Evolutionary conservation across 2,113 vertebrate species (phyloP).

Genomic region (Corvus cornix): DNA sequence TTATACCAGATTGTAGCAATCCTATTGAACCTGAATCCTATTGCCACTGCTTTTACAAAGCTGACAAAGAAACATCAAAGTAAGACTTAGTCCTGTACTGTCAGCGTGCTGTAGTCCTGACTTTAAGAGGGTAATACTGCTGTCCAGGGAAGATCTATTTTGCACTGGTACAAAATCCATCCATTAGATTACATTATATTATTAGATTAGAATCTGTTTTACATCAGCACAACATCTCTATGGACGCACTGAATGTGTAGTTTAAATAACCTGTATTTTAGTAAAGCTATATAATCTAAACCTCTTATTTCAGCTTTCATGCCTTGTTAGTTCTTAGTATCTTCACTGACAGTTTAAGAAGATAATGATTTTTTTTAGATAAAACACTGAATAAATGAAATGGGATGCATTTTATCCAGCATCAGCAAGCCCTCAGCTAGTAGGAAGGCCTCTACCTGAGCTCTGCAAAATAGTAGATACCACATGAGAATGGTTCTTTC

Average conservation of each 20-base stretch:
- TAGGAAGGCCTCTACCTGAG: not conserved
- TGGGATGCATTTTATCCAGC: not conserved
- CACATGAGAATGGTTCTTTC: not conserved
- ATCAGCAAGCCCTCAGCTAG: not conserved
- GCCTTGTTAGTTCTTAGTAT: not conserved
- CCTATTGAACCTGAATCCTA: not conserved
- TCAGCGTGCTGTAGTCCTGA: not conserved
- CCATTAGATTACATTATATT: not conserved
- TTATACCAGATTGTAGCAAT: not conserved
- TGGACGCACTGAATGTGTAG: fast-evolving
- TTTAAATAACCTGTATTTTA: not conserved
- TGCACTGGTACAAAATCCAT: not conserved
- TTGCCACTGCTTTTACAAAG: not conserved
- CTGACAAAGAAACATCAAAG: not conserved
- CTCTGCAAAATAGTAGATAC: fast-evolving
- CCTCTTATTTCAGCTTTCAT: not conserved
- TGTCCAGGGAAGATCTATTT: not conserved
- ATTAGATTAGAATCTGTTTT: not conserved
- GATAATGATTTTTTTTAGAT: not conserved
- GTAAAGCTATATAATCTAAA: not conserved
- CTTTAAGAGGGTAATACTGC: not conserved
- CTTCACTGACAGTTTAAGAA: not conserved
- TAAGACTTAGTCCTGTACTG: not conserved
- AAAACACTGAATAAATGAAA: not conserved
- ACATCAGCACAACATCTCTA: not conserved